Evolutionary conservation across 1,140 invertebrate genomes (phyloP), one percentile per base, ranked within the genome.

Genomic region (Eciton burchellii): DNA sequence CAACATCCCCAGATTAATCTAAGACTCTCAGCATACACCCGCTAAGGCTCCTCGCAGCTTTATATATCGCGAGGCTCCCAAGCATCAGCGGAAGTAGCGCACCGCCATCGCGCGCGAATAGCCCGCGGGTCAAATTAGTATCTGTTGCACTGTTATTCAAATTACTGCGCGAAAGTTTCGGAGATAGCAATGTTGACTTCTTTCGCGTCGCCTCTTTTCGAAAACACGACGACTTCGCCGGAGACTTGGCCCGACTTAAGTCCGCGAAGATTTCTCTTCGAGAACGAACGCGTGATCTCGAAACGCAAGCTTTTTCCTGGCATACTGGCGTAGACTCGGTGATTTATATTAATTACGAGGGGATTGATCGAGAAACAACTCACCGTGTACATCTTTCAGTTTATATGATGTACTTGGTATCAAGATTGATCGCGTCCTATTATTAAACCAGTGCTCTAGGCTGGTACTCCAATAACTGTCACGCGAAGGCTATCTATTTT

Each of bases 141-240:
- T 90, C 89, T 89, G 88, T 89, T 85, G 87, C 82, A 82, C 85
- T 88, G 86, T 90, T 90, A 90, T 91, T 89, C 87, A 90, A 90
- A 90, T 90, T 90, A 86, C 76, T 66, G 47, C 60, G 8, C 12
- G 54, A 62, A 52, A 72, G 62, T 84, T 85, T 26, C 49, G 49
- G 35, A 45, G 35, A 74, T 66, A 49, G 47, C 68, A n/a, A 47
- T 24, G 63, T 57, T 47, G 35, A 57, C 66, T 73, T 73, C 41
- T 83, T 52, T 70, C 62, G 26, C 57, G 26, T 62, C n/a, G 71
- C 16, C 52, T 6, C 12, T n/a, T 35, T 35, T 26, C 14, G 14
- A 29, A 21, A 43, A 52, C 26, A 12, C 63, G 14, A 8, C n/a
- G 19, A n/a, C 45, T 76, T 57, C 19, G 9, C 21, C 45, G 29